phyloP scores from a whole-genome alignment of 2,113 vertebrate species.

The Leptobrachium leishanense region DNA sequence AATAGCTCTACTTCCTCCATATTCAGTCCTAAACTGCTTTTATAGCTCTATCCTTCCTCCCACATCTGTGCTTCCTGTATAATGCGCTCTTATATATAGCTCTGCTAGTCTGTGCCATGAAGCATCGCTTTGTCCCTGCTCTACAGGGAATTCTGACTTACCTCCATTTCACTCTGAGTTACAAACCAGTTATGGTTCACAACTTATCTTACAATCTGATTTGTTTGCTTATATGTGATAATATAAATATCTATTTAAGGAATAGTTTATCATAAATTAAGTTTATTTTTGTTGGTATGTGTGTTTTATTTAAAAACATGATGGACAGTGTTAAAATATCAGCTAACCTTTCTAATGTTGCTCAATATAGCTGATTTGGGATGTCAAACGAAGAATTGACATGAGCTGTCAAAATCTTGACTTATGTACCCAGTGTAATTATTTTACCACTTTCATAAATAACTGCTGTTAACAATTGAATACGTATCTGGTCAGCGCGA shows the following conservation, averaged over 20 bases:
- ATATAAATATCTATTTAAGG: neutral
- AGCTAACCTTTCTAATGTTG: too few relatives aligned
- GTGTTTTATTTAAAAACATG: too few relatives aligned
- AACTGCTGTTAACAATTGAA: too few relatives aligned
- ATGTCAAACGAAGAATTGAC: too few relatives aligned
- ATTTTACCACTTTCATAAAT: too few relatives aligned
- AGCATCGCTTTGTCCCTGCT: slow-evolving; percentile 22
- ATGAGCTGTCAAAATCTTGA: too few relatives aligned
- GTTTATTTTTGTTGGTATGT: too few relatives aligned
- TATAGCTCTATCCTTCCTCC: slow-evolving; percentile 39
- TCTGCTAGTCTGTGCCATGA: slow-evolving; percentile 20
- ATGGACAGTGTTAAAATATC: too few relatives aligned
- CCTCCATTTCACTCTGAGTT: neutral
- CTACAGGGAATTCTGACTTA: slow-evolving; percentile 2
- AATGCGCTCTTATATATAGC: slow-evolving; percentile 41
- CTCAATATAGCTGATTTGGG: too few relatives aligned
- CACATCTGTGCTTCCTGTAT: slow-evolving; percentile 35
- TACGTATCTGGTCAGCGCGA: too few relatives aligned
- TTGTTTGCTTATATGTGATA: neutral
- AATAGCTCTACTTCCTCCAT: slow-evolving; percentile 47
- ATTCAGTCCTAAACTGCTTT: slow-evolving; percentile 39
- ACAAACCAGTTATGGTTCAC: neutral
- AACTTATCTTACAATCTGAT: neutral
- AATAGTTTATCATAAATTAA: too few relatives aligned
- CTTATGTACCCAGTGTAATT: too few relatives aligned